Conservation (phyloP, 1,140 invertebrate genomes). For the Agrypnia vestita region DNA sequence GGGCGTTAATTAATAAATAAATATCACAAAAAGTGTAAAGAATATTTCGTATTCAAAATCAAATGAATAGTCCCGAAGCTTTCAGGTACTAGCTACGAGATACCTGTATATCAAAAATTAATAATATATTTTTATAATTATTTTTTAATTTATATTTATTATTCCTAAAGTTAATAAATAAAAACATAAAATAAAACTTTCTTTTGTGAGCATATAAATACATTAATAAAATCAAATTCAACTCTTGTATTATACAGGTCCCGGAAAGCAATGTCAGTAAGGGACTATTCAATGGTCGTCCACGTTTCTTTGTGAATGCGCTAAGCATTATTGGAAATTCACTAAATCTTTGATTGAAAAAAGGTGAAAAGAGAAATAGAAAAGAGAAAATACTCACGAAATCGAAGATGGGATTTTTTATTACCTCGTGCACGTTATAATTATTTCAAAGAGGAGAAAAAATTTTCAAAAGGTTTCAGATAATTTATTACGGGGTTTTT, state of each 20-base stretch:
- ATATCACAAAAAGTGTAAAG: too few relatives aligned
- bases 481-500: too few relatives aligned
- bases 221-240: background rate
- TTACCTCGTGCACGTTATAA: background rate
- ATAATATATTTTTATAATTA: too few relatives aligned
- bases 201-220: background rate
- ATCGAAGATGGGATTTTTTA: background rate
- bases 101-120: too few relatives aligned
- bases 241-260: background rate
- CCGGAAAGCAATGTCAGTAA: background rate
- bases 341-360: slow-evolving; percentile 3
- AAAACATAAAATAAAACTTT: background rate
- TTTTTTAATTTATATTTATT: too few relatives aligned
- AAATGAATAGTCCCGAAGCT: too few relatives aligned
- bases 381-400: background rate
- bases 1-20: too few relatives aligned
- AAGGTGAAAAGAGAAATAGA: background rate
- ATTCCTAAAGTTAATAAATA: background rate
- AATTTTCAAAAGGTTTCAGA: too few relatives aligned
- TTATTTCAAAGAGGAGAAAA: too few relatives aligned
- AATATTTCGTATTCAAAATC: too few relatives aligned
- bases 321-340: slow-evolving; percentile 16
- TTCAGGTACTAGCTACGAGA: too few relatives aligned
- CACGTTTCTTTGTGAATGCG: background rate
- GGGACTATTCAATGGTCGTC: background rate